A percentile compares a stretch with the other conserved stretches of the same genome.
Evolutionary conservation across 2,113 vertebrate genomes (phyloP).

Genomic region (Apodemus speciosus): DNA sequence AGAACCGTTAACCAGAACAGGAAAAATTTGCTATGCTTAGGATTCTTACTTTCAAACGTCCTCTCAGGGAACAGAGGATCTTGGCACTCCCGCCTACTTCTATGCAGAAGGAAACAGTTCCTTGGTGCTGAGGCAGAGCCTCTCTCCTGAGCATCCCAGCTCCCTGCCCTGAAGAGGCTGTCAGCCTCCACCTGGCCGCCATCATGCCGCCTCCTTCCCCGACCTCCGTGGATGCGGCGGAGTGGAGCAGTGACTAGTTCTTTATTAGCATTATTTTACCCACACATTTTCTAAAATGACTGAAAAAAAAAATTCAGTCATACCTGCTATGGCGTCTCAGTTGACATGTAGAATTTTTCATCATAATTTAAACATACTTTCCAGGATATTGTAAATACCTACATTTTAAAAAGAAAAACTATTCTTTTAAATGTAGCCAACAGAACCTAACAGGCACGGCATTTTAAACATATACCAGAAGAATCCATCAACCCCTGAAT

Average conservation of each 20-base stretch:
- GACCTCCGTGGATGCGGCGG: neutral
- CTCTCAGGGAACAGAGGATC: neutral
- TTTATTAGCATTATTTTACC: neutral
- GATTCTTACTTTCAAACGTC: conserved; percentile 1
- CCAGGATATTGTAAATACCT: conserved; percentile 49
- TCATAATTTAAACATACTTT: conserved; percentile 49
- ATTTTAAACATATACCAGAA: conserved; percentile 3
- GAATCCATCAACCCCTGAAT: conserved; percentile 1
- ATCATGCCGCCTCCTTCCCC: rapidly evolving
- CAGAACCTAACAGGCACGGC: conserved; percentile 33
- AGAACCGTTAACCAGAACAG: neutral
- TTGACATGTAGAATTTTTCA: conserved; percentile 48
- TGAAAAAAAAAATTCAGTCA: conserved; percentile 44
- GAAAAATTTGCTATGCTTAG: neutral
- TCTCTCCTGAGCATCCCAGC: neutral
- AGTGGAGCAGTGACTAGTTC: neutral
- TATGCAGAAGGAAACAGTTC: neutral
- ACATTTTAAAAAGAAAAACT: conserved; percentile 55
- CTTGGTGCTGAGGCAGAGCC: neutral
- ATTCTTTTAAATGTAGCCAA: conserved; percentile 42
- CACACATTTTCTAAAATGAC: conserved; percentile 27
- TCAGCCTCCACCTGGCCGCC: neutral
- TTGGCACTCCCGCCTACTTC: neutral
- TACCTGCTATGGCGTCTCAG: neutral
- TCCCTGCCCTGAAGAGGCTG: neutral